phyloP scores from a whole-genome alignment of 2,113 vertebrate genomes.

The Gadus chalcogrammus region DNA sequence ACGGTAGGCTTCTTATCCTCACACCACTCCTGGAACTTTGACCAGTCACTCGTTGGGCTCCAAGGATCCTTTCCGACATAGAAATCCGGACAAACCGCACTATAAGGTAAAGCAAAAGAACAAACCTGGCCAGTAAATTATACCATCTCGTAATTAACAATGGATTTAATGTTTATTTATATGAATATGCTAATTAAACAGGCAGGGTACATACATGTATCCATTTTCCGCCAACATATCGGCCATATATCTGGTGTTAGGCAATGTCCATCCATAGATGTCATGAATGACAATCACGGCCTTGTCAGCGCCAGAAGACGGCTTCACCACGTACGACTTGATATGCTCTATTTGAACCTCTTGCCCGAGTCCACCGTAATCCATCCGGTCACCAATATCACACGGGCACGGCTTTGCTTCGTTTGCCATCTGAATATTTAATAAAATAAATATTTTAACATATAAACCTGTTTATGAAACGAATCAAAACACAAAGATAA shows the following conservation, averaged over 20 bases:
- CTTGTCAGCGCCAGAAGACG: constrained; percentile 71
- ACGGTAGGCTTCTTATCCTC: constrained; percentile 75
- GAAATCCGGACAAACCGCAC: constrained; percentile 86
- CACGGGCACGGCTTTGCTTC: constrained; percentile 83
- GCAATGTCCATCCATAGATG: constrained; percentile 85
- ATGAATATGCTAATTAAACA: neutral
- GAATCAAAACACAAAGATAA: constrained; percentile 7
- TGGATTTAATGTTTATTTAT: neutral
- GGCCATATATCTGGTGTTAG: constrained; percentile 88
- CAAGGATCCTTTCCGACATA: constrained; percentile 84
- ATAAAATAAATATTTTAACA: neutral
- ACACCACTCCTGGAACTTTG: constrained; percentile 81
- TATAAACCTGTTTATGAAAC: neutral
- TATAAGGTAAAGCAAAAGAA: constrained; percentile 28
- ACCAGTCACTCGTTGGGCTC: constrained; percentile 76
- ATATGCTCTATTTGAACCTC: constrained; percentile 85
- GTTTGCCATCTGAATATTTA: constrained; percentile 78
- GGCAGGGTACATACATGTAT: constrained; percentile 76
- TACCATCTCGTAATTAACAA: neutral
- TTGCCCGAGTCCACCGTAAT: constrained; percentile 77
- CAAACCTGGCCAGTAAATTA: neutral
- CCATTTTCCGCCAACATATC: constrained; percentile 86
- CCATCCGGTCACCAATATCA: constrained; percentile 77
- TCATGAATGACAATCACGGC: constrained; percentile 89
- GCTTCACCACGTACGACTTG: constrained; percentile 80